Conservation (phyloP, 2,113 vertebrate genomes). For the Gopherus evgoodei region DNA sequence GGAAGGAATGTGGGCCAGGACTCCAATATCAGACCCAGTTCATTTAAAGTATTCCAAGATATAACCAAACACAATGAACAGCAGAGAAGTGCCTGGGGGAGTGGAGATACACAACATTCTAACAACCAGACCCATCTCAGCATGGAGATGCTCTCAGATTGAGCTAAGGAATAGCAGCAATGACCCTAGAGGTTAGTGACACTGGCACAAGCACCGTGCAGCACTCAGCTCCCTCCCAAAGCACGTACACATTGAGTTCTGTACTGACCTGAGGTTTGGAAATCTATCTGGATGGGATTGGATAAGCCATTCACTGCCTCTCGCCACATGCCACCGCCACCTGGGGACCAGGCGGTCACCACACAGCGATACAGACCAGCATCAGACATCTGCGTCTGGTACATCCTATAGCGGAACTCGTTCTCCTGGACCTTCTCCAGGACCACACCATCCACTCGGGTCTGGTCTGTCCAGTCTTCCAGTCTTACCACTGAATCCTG, state of each 20-base stretch:
- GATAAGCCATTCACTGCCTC: conserved; percentile 84
- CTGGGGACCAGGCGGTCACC: conserved; percentile 90
- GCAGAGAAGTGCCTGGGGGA: conserved; percentile 11
- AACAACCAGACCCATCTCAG: neutral
- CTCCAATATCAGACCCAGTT: conserved; percentile 20
- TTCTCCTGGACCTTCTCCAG: conserved; percentile 89
- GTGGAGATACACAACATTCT: neutral
- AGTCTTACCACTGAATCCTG: conserved; percentile 88
- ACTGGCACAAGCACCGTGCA: rapidly evolving
- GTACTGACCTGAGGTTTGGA: conserved; percentile 89
- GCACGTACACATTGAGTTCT: neutral
- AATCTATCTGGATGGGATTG: conserved; percentile 90
- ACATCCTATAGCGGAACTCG: conserved; percentile 92
- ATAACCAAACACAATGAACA: neutral
- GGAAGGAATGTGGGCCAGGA: conserved; percentile 2
- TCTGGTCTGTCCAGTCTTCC: conserved; percentile 86
- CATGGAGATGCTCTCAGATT: neutral
- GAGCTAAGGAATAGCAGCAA: neutral
- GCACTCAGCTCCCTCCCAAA: neutral
- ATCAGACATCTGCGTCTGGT: conserved; percentile 89
- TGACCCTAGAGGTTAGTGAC: neutral
- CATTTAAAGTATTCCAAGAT: conserved; percentile 43
- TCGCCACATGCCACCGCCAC: conserved; percentile 84
- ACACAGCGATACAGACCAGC: conserved; percentile 91
- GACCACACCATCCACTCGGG: conserved; percentile 86